These are phyloP conservation scores for Tiaroga cobitis DNA, from an alignment of 2,797 vertebrate genomes.

Conservation along the genomic window DNA sequence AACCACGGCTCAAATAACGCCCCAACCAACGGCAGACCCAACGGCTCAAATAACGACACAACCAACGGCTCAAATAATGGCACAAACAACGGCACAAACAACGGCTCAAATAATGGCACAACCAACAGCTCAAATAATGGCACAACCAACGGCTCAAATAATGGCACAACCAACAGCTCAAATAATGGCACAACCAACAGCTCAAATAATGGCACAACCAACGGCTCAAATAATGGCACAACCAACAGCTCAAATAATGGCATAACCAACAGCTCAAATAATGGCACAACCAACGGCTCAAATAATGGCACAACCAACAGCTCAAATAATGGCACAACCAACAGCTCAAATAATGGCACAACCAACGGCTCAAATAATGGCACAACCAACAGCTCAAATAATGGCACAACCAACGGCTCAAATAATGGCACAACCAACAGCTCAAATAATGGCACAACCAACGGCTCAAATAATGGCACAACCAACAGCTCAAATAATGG, in stretches of 20 bases:
- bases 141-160: rapidly evolving
- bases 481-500: rapidly evolving
- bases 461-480: rapidly evolving
- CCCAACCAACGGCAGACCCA: rapidly evolving
- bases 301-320: too few species aligned
- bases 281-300: rapidly evolving
- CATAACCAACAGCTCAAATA: rapidly evolving
- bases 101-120: rapidly evolving
- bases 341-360: rapidly evolving
- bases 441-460: rapidly evolving
- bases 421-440: rapidly evolving
- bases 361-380: rapidly evolving
- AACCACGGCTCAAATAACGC: rapidly evolving
- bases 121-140: rapidly evolving
- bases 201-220: rapidly evolving
- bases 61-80: rapidly evolving
- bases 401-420: rapidly evolving
- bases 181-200: rapidly evolving
- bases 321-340: rapidly evolving
- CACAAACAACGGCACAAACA: too few species aligned
- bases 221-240: rapidly evolving
- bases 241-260: rapidly evolving
- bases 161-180: rapidly evolving
- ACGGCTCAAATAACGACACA: rapidly evolving
- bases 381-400: rapidly evolving